Evolutionary conservation across 2,888 invertebrate species (phyloP).

Genomic region (Eupithecia exiguata): DNA sequence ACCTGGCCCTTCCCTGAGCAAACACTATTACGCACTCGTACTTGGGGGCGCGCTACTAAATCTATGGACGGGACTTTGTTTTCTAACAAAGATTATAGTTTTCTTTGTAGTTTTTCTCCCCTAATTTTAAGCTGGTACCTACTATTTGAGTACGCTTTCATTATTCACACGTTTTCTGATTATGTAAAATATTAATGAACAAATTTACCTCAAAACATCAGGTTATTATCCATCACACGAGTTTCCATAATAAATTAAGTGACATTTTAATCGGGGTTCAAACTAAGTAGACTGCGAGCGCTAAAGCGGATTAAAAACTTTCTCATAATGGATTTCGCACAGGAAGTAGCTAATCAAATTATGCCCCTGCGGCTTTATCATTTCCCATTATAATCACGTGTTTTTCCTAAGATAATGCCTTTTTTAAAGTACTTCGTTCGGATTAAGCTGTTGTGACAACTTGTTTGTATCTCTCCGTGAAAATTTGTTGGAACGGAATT

Average conservation of each 20-base stretch:
- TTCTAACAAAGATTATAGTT: neutral
- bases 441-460: neutral
- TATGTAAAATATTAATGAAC: neutral
- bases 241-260: slow-evolving; percentile 50
- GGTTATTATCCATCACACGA: slow-evolving; percentile 42
- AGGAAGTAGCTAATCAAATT: slow-evolving; percentile 49
- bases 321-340: slow-evolving; percentile 54
- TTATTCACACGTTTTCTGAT: neutral
- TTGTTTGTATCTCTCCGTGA: neutral
- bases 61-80: neutral
- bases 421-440: slow-evolving; percentile 23
- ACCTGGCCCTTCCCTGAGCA: slow-evolving; percentile 75
- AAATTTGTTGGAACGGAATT: neutral
- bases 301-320: slow-evolving; percentile 56
- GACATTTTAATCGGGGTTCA: slow-evolving; percentile 49
- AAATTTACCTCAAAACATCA: slow-evolving; percentile 8
- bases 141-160: neutral
- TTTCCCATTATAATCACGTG: slow-evolving; percentile 33
- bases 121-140: neutral
- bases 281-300: slow-evolving; percentile 48
- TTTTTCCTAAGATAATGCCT: slow-evolving; percentile 18
- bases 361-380: slow-evolving; percentile 36
- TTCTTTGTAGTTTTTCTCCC: neutral
- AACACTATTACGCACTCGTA: slow-evolving; percentile 74
- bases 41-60: slow-evolving; percentile 63